Percentiles rank a stretch among this genome's conserved stretches.
phyloP scores from a whole-genome alignment of 2,888 invertebrate species.

The Nephrotoma guestfalica region DNA sequence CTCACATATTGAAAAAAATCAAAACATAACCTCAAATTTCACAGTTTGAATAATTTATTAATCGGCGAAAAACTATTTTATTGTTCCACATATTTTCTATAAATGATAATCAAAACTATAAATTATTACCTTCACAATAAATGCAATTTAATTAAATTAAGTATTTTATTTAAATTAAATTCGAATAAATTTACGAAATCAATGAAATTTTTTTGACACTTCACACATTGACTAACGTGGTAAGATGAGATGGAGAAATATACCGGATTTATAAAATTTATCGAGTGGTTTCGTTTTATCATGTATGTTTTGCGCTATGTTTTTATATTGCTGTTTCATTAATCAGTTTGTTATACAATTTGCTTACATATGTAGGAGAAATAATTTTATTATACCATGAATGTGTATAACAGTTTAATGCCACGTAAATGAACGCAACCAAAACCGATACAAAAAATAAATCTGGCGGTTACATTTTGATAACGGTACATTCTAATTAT shows the following conservation, averaged over 20 bases:
- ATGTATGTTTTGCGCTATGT: background rate
- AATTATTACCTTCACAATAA: background rate
- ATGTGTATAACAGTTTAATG: background rate
- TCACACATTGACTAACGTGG: background rate
- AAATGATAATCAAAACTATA: background rate
- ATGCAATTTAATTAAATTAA: background rate
- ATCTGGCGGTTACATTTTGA: background rate
- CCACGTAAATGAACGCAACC: background rate
- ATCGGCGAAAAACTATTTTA: background rate
- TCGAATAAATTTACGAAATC: background rate
- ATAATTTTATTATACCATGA: background rate
- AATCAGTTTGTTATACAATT: background rate
- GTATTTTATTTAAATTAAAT: background rate
- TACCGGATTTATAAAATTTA: background rate
- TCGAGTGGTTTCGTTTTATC: background rate
- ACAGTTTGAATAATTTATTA: background rate
- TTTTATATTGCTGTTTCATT: background rate
- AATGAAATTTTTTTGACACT: background rate
- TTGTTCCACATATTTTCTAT: background rate
- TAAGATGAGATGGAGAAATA: background rate
- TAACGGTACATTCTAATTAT: background rate
- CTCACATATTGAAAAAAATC: background rate
- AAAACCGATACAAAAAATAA: background rate
- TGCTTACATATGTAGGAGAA: background rate
- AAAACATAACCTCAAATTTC: background rate